Evolutionary conservation across 1,140 invertebrate species (phyloP).

Genomic region (Tetranychus cinnabarinus): DNA sequence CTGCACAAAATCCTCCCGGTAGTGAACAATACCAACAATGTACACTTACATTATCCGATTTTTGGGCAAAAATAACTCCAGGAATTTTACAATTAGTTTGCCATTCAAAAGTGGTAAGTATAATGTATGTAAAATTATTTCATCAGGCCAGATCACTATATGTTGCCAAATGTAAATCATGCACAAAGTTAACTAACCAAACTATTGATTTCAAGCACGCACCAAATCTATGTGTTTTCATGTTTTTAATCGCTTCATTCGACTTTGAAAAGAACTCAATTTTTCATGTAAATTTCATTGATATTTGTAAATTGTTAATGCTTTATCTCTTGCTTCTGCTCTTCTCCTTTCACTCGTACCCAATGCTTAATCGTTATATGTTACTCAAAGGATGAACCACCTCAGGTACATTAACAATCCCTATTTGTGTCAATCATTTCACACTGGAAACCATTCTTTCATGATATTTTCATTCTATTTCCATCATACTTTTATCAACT

Average conservation of each 20-base stretch:
- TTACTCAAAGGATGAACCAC: background rate
- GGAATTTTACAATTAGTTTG: constrained; percentile 75
- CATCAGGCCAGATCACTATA: background rate
- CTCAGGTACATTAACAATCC: background rate
- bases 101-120: constrained; percentile 64
- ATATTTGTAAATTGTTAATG: background rate
- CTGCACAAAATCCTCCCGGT: constrained; percentile 30
- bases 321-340: background rate
- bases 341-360: background rate
- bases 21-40: constrained; percentile 20
- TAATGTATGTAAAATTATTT: background rate
- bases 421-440: background rate
- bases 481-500: background rate
- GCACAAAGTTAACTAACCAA: no score
- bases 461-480: background rate
- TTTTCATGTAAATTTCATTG: no score
- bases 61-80: constrained; percentile 94
- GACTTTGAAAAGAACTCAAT: no score
- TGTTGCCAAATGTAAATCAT: no score
- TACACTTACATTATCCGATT: constrained; percentile 53
- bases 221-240: no score
- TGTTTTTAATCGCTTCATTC: no score
- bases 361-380: background rate
- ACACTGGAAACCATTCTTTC: no score
- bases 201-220: no score